Conservation (phyloP, 2,113 vertebrate genomes). For the Grantiella picta region DNA sequence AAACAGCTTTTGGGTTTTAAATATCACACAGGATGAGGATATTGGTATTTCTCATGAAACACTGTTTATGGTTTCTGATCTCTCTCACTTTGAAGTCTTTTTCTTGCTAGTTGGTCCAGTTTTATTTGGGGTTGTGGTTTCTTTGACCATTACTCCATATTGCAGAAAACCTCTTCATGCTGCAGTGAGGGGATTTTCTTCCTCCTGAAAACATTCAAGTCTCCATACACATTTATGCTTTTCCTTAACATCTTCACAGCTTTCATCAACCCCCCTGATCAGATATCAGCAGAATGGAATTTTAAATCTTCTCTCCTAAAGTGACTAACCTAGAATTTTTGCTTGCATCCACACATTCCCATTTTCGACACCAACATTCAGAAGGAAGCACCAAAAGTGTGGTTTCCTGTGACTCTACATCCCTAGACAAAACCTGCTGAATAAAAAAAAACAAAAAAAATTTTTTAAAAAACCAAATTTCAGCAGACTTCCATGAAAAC, state of each 20-base stretch:
- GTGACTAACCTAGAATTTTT: neutral
- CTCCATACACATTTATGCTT: neutral
- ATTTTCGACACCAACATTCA: neutral
- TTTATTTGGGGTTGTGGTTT: neutral
- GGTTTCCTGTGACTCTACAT: neutral
- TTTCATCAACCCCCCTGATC: fast-evolving
- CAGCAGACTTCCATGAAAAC: neutral
- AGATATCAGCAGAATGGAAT: neutral
- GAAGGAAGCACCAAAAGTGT: neutral
- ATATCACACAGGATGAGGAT: neutral
- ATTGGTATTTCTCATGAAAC: neutral
- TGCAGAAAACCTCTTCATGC: neutral
- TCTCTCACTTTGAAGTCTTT: neutral
- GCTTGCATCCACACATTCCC: fast-evolving
- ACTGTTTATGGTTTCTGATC: neutral
- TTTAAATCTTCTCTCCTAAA: neutral
- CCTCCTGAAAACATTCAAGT: neutral
- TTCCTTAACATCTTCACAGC: neutral
- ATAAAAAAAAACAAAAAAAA: neutral
- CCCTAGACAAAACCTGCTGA: neutral
- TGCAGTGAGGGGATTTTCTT: fast-evolving
- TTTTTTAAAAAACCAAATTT: neutral
- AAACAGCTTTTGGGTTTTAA: neutral
- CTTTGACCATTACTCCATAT: neutral
- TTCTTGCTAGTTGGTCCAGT: neutral